Base-by-base conservation (phyloP, 2,113 vertebrate species). In the Acrocephalus kingi region DNA sequence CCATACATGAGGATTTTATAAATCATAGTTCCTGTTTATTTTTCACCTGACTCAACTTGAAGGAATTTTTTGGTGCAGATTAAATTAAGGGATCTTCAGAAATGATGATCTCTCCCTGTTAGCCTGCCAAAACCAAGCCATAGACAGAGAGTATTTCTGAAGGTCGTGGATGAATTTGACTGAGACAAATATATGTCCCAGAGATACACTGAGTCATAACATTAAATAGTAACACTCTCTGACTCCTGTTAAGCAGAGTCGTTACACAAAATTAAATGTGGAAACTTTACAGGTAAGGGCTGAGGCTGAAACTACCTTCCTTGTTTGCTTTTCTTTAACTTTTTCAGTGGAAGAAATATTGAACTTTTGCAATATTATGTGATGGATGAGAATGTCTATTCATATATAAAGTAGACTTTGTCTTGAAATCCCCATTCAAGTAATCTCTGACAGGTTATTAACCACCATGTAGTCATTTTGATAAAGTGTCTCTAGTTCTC, bases 81-180 rank as follows among this genome's bases (percentile, higher is more conserved):
- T 48, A 67, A 86, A 67, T 24, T 11, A 22, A 83, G 28, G 11
- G 30, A 78, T 81, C 49, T 66, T 82, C 46, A 78, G n/a, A 89
- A 78, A 59, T 0, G 0, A 46, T 35, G 13, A 51, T 37, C 22
- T 11, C 5, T 62, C 11, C 30, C 23, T 0, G 0, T 79, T 52
- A 71, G n/a, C 20, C 23, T 45, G 19, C 17, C 16, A 86, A 82
- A 85, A 35, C 37, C 33, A 41, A 85, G 55, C 25, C 19, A 61
- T 1, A 66, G 39, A 25, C 45, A 69, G 45, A 77, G 4, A 23
- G 7, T 37, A n/a, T 66, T 93, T 74, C 71, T 61, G 45, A 83
- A 62, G 20, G 30, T 79, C 52, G 35, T 31, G 39, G 17, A n/a
- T 31, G 9, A 87, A 66, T 58, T 62, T 45, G 15, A 33, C n/a